Evolutionary conservation across 2,888 invertebrate genomes (phyloP).

Genomic region (Drosophila neotestacea): DNA sequence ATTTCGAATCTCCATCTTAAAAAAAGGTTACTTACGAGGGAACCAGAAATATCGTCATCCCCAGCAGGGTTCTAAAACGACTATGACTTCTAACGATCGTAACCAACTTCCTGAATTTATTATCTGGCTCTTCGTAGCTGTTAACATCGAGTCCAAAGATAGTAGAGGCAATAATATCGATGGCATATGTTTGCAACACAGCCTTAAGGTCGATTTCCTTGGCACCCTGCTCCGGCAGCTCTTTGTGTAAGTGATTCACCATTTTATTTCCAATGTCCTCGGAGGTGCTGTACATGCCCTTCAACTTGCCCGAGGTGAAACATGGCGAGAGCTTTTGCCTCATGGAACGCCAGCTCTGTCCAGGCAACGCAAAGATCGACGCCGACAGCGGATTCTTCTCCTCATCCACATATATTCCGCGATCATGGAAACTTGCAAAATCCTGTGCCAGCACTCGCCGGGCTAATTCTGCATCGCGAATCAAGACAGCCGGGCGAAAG

Average conservation of each 20-base stretch:
- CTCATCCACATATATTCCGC: constrained; percentile 88
- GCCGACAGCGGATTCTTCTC: constrained; percentile 87
- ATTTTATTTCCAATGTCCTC: constrained; percentile 87
- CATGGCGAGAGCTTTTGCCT: constrained; percentile 88
- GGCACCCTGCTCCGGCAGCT: constrained; percentile 76
- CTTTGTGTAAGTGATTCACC: constrained; percentile 84
- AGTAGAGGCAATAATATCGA: constrained; percentile 85
- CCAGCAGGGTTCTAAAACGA: constrained; percentile 42
- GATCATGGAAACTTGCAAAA: constrained; percentile 88
- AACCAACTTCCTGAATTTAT: constrained; percentile 78
- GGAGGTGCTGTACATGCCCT: constrained; percentile 88
- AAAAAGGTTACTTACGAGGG: constrained; percentile 70
- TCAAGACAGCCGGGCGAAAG: constrained; percentile 87
- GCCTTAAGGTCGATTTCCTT: constrained; percentile 85
- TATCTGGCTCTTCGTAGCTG: constrained; percentile 80
- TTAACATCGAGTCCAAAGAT: constrained; percentile 85
- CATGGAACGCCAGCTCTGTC: constrained; percentile 88
- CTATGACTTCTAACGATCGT: constrained; percentile 28
- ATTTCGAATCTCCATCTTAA: background rate
- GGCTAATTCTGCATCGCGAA: constrained; percentile 88
- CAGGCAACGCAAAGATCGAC: constrained; percentile 83
- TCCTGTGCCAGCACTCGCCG: constrained; percentile 88
- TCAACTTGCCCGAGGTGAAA: constrained; percentile 89
- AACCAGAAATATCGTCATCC: constrained; percentile 69
- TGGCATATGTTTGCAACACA: constrained; percentile 81